phyloP scores from a whole-genome alignment of 2,888 invertebrate genomes.

The Lepidochitona cinerea region DNA sequence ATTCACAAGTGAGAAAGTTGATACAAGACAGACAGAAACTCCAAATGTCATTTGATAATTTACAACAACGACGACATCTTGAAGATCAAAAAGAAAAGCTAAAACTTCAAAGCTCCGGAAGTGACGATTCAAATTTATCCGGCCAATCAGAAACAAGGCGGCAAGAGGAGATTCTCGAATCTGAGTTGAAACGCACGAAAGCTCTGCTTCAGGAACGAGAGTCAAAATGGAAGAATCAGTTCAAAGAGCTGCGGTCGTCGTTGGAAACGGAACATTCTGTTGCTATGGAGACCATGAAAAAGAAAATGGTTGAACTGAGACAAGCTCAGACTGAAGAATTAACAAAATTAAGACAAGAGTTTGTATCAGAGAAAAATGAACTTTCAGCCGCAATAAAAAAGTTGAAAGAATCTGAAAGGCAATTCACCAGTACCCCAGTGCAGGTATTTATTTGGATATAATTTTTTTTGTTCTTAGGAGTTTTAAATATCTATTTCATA shows the following conservation, averaged over 20 bases:
- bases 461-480: no score
- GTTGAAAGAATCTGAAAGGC: constrained; percentile 4
- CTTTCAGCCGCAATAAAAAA: constrained; percentile 17
- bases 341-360: constrained; percentile 38
- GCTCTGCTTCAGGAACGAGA: constrained; percentile 21
- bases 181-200: not conserved
- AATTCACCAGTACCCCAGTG: constrained; percentile 23
- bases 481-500: no score
- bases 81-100: not conserved
- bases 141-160: not conserved
- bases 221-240: constrained; percentile 15
- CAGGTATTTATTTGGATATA: constrained; percentile 31
- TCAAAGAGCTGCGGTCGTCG: constrained; percentile 32
- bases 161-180: not conserved
- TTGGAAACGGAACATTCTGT: constrained; percentile 47
- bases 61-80: not conserved
- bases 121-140: not conserved
- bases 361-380: constrained; percentile 34
- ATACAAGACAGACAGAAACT: not conserved
- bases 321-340: constrained; percentile 36
- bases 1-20: not conserved
- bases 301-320: constrained; percentile 48
- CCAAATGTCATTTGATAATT: not conserved
- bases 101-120: not conserved
- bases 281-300: constrained; percentile 52